Evolutionary conservation across 2,888 invertebrate genomes (phyloP).

Genomic region (Falcaria lacertinaria): DNA sequence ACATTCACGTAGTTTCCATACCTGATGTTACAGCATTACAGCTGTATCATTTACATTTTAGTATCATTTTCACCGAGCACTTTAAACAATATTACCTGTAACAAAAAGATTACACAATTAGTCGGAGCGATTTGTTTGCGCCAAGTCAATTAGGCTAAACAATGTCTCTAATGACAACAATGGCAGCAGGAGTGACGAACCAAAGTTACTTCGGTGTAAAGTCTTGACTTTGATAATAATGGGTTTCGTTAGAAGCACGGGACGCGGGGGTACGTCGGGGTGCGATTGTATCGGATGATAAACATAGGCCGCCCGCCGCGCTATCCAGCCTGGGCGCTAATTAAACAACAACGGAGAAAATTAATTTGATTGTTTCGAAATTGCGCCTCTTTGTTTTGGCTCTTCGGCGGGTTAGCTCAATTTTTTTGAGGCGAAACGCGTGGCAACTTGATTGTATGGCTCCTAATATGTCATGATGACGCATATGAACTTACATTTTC

Average conservation of each 20-base stretch:
- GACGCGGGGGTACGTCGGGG: conserved; percentile 30
- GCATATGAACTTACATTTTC: too few species aligned
- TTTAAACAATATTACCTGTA: conserved; percentile 59
- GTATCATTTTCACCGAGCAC: conserved; percentile 24
- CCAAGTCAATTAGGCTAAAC: conserved; percentile 62
- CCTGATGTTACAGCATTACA: not conserved
- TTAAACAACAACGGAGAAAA: conserved; percentile 78
- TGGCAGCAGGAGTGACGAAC: conserved; percentile 71
- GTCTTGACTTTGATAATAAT: conserved; percentile 76
- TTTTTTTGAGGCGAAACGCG: conserved; percentile 26
- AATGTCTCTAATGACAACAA: conserved; percentile 72
- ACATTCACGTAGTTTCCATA: conserved; percentile 5
- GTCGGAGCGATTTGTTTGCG: conserved; percentile 63
- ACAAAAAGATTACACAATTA: conserved; percentile 68
- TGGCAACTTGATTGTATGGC: conserved; percentile 24
- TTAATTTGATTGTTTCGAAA: conserved; percentile 77
- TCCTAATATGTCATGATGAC: conserved; percentile 1
- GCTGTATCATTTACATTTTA: conserved; percentile 13
- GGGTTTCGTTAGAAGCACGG: conserved; percentile 58
- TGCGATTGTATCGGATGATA: conserved; percentile 77
- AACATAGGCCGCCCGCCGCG: conserved; percentile 73
- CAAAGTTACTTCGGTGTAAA: conserved; percentile 71
- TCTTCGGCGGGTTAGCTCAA: conserved; percentile 64
- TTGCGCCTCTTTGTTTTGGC: conserved; percentile 67
- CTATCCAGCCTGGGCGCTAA: conserved; percentile 74